Base-by-base conservation (phyloP, 2,888 invertebrate genomes). In the Drosophila neoperkinsi region DNA sequence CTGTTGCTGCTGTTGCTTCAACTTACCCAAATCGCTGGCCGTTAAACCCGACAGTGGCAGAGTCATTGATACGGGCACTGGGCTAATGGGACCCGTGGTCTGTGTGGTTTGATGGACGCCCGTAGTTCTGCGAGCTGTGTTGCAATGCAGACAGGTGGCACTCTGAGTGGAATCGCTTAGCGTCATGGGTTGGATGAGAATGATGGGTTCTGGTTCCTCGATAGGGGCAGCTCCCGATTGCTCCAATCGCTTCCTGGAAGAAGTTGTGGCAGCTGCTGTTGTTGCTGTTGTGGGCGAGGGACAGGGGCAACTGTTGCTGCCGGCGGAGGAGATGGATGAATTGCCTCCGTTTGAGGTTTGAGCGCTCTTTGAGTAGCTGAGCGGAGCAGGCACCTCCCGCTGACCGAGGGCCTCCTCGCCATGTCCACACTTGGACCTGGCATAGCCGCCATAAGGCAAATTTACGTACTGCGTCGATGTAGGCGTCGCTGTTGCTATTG, bases 81-180 rank as follows among this genome's bases (percentile, higher is more conserved):
- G 93, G 41, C 93, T 93, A 5, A 93, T 92, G 0, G 93, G 93
- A 0, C 93, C 93, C n/a, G 93, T 93, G 18, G 93, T 93, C 70
- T 93, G 93, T 0, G 93, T 93, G 4, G 93, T 93, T 66, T 93
- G 93, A 75, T 93, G 93, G 1, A 93, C 93, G 3, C 93, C 93
- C 4, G 93, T 93, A 5, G 93, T 93, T 1, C 93, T 88, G 1
- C 93, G 88, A 13, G 92, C 91, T 5, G 93, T 93, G 63, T 93
- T 93, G 63, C 93, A 93, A 64, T 93, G 93, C 28, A 93, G 69
- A 21, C 93, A 93, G 5, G 93, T 93, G 0, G 90, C 88, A 30
- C 84, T 80, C 16, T 46, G 46, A 16, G 21, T 46, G 21, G 46
- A 46, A 16, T 46, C 46, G 25, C 16, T 46, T 4, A 46, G 46